Base-by-base conservation (phyloP, 2,113 vertebrate species). In the Naja naja region DNA sequence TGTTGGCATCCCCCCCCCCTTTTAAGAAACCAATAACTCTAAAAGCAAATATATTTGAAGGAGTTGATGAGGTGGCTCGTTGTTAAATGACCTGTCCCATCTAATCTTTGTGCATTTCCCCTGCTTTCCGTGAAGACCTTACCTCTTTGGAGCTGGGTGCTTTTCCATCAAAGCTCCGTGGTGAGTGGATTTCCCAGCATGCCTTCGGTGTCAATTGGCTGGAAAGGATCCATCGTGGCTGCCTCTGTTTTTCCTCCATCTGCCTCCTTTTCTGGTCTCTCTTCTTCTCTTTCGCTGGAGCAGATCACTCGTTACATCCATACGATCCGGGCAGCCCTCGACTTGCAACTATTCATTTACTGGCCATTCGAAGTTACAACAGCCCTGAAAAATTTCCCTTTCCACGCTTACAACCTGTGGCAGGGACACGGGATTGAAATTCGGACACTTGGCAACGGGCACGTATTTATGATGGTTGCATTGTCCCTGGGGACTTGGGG, bases 81-180 rank as follows among this genome's bases (percentile, higher is more conserved):
- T 98, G 98, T 98, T 98, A 97, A 60, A 98, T 96, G 97, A 86
- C 55, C 97, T 97, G 98, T 99, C 97, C 98, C 97, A 97, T 99
- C 98, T 99, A 99, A 98, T 99, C 98, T 99, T 97, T 99, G 98
- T 99, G 97, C 98, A 97, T 98, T 98, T 98, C 97, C 97, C 97
- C 54, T 98, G 97, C 97, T 97, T 97, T 97, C 96, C 96, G 95
- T 97, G 98, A 99, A 99, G 99, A 99, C 99, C 99, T 98, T 99
- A 99, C 98, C 99, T 99, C 98, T 99, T 99, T 99, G 99, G 99
- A 98, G 99, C 98, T 98, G 99, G 99, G 98, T 99, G 99, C 99
- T 99, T 99, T 99, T 99, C 99, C 98, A 99, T 99, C 98, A 99
- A 99, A 99, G 99, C 99, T 99, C 99, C 99, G 97, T 99, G 99